Evolutionary conservation across 2,797 vertebrate species (phyloP).

Genomic region (Octomys mimax): DNA sequence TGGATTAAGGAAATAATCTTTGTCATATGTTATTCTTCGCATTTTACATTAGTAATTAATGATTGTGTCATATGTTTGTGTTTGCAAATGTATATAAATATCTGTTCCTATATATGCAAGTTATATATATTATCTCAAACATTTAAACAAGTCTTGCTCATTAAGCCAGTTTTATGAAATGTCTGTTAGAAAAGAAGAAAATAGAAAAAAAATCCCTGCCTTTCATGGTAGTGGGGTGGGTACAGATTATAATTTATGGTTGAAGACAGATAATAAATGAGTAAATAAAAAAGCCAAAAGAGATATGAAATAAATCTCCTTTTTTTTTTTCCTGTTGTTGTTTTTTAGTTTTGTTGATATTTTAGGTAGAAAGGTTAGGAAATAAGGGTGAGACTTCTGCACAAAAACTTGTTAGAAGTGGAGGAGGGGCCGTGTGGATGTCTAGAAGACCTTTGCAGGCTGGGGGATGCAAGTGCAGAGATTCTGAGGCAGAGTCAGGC

Average conservation of each 20-base stretch:
- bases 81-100: not conserved
- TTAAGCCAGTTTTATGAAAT: conserved; percentile 33
- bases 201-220: not conserved
- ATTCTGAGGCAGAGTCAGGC: not conserved
- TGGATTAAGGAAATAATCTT: not conserved
- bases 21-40: not conserved
- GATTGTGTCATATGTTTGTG: not conserved
- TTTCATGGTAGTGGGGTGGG: not conserved
- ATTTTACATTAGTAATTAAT: conserved; percentile 28
- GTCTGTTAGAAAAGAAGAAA: not conserved
- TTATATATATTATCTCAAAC: not conserved
- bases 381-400: not conserved
- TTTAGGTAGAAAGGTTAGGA: not conserved
- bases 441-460: not conserved
- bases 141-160: not conserved
- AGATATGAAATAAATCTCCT: not conserved
- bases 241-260: not conserved
- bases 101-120: not conserved
- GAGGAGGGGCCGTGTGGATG: not conserved
- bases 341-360: not conserved
- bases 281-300: conserved; percentile 5
- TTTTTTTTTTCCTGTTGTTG: not conserved
- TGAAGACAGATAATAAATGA: not conserved
- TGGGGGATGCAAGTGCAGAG: not conserved
- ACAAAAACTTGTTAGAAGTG: not conserved